These are phyloP conservation scores for Thecophora atra DNA, from an alignment of 2,888 invertebrate species.

Conservation along the genomic window DNA sequence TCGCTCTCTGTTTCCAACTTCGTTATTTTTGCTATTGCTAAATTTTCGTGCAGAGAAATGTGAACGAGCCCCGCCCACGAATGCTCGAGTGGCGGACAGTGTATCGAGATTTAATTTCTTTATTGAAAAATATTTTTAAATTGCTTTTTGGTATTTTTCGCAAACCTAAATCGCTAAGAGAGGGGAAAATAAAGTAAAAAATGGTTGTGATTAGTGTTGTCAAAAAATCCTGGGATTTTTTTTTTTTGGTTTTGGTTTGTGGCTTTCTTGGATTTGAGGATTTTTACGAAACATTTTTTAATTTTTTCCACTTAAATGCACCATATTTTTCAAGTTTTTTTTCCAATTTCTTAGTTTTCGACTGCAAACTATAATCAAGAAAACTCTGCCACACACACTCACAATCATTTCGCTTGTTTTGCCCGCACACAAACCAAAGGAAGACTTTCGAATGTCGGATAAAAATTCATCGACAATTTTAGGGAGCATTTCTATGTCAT, in stretches of 20 bases:
- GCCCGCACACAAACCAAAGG: neutral
- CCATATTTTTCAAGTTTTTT: too few relatives aligned
- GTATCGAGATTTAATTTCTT: slow-evolving; percentile 45
- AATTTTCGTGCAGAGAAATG: neutral
- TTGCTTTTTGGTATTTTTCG: slow-evolving; percentile 49
- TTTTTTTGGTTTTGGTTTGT: slow-evolving; percentile 42
- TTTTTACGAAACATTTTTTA: slow-evolving; percentile 6
- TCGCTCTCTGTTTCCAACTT: neutral
- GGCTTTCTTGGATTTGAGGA: slow-evolving; percentile 27
- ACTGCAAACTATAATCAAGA: slow-evolving; percentile 57
- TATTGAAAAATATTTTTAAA: slow-evolving; percentile 38
- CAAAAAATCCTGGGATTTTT: slow-evolving; percentile 52
- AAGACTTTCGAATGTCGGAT: neutral
- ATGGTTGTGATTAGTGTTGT: slow-evolving; percentile 64
- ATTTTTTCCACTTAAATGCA: neutral
- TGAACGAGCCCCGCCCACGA: slow-evolving; percentile 22
- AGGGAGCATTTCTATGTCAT: neutral
- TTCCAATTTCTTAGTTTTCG: slow-evolving; percentile 20
- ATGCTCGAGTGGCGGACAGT: slow-evolving; percentile 44
- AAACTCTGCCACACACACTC: slow-evolving; percentile 55
- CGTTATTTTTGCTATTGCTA: neutral
- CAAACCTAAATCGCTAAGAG: slow-evolving; percentile 66
- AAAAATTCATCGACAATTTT: neutral
- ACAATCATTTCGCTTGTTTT: slow-evolving; percentile 37
- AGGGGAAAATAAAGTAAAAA: slow-evolving; percentile 66